Evolutionary conservation across 2,797 vertebrate species (phyloP).

Genomic region (Pelobates cultripes): DNA sequence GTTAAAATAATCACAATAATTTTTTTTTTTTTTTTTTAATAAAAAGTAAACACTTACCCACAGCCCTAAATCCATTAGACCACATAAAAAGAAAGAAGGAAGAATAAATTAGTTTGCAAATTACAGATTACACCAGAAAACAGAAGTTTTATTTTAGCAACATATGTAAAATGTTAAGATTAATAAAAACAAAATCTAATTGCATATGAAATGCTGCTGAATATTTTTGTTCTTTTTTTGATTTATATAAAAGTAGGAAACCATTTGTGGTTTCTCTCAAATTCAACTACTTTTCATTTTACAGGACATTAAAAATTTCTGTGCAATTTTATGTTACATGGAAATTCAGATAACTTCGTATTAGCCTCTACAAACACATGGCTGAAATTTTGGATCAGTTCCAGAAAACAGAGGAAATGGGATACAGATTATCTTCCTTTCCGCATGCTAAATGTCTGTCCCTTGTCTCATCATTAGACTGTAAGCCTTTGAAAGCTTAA

Average conservation of each 20-base stretch:
- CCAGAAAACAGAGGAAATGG: constrained; percentile 57
- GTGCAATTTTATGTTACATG: neutral
- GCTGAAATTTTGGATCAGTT: neutral
- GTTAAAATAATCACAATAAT: neutral
- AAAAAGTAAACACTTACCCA: constrained; percentile 73
- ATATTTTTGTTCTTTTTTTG: neutral
- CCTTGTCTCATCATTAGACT: constrained; percentile 57
- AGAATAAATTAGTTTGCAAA: constrained; percentile 58
- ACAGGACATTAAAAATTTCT: no score
- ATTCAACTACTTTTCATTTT: no score
- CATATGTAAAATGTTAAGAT: no score
- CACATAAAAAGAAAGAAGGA: constrained; percentile 66
- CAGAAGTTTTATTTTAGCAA: no score
- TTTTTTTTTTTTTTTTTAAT: neutral
- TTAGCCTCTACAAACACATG: neutral
- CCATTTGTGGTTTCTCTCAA: no score
- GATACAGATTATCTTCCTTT: constrained; percentile 62
- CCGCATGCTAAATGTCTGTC: constrained; percentile 64
- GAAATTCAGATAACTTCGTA: neutral
- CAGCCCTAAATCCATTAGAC: constrained; percentile 75
- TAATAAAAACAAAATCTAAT: neutral
- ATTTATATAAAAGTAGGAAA: neutral
- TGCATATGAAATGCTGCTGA: neutral
- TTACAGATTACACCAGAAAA: no score
- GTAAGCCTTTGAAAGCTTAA: constrained; percentile 63